Conservation (phyloP, 2,113 vertebrate species). For the Passer montanus region DNA sequence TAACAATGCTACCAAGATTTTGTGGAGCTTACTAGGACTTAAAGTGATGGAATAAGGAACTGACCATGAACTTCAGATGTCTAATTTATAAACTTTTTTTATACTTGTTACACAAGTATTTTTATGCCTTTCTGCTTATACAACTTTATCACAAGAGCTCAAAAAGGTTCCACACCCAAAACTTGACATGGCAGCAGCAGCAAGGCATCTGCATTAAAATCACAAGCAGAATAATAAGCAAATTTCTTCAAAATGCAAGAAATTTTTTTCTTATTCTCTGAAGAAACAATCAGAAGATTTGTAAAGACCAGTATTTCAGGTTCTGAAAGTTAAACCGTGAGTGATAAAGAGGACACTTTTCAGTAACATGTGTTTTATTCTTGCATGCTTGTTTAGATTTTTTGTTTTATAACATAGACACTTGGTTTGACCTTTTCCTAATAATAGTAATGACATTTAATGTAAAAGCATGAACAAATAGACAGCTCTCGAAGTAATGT, state of each 20-base stretch:
- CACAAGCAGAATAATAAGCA: background rate
- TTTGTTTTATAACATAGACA: background rate
- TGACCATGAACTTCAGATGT: background rate
- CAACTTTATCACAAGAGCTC: background rate
- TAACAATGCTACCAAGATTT: background rate
- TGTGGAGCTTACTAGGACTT: background rate
- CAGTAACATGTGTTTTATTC: background rate
- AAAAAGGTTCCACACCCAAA: background rate
- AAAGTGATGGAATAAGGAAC: background rate
- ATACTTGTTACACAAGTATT: background rate
- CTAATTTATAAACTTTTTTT: background rate
- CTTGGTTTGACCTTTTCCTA: constrained; percentile 31
- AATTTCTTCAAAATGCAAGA: background rate
- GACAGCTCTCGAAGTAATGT: constrained; percentile 5
- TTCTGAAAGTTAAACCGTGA: background rate
- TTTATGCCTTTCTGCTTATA: background rate
- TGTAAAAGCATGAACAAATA: constrained; percentile 11
- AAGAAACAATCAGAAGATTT: background rate
- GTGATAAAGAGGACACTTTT: background rate
- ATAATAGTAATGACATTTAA: constrained; percentile 36
- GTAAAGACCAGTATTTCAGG: background rate
- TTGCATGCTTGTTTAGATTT: background rate
- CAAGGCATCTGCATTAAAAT: background rate
- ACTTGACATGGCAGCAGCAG: background rate
- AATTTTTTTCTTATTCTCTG: background rate